These are phyloP conservation scores for Tachina fera DNA, from an alignment of 2,888 invertebrate species.

Conservation along the genomic window DNA sequence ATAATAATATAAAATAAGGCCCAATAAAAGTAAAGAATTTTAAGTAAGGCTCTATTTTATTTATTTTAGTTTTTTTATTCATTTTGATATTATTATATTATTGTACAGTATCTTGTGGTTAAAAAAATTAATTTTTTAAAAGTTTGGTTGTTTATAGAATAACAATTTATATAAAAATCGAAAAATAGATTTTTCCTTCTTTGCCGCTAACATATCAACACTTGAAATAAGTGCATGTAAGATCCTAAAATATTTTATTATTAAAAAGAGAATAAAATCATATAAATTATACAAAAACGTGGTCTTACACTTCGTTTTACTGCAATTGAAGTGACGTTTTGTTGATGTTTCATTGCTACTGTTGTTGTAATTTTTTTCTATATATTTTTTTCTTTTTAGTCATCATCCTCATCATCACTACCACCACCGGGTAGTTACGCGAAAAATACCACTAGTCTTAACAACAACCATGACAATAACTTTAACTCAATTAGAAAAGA, in stretches of 20 bases:
- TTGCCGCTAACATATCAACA: not conserved
- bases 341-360: constrained; percentile 63
- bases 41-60: no score
- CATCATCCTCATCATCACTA: constrained; percentile 31
- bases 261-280: not conserved
- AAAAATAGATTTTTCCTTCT: not conserved
- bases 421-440: constrained; percentile 19
- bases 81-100: no score
- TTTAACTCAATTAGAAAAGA: constrained; percentile 69
- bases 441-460: constrained; percentile 43
- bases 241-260: not conserved
- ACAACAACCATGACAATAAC: constrained; percentile 69
- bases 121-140: not conserved
- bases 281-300: constrained; percentile 55
- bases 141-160: no score
- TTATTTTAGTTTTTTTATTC: no score
- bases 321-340: constrained; percentile 64
- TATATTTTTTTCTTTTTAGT: not conserved
- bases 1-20: no score
- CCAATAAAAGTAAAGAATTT: no score
- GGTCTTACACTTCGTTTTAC: constrained; percentile 36
- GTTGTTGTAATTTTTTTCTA: constrained; percentile 35
- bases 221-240: not conserved
- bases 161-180: no score
- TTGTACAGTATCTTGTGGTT: no score